A percentile compares a stretch with the other conserved stretches of the same genome.
Evolutionary conservation across 2,113 vertebrate genomes (phyloP).

Genomic region (Myiopsitta monachus): DNA sequence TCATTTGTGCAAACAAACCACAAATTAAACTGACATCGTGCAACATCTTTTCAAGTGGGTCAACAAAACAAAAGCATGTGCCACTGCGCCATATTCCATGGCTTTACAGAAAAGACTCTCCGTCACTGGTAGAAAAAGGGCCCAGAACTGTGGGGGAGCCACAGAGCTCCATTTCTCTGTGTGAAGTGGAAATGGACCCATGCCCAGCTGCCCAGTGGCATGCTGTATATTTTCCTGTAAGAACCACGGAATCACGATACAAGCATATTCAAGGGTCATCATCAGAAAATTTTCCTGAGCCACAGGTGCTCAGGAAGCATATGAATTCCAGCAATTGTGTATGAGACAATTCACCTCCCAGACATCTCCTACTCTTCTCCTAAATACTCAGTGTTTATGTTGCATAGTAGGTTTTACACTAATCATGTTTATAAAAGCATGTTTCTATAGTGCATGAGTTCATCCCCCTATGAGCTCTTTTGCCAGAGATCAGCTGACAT

Average conservation of each 20-base stretch:
- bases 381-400: background rate
- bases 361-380: background rate
- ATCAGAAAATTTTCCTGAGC: background rate
- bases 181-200: background rate
- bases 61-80: background rate
- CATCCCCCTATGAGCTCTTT: background rate
- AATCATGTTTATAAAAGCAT: background rate
- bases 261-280: background rate
- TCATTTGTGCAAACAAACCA: background rate
- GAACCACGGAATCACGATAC: accelerated
- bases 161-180: background rate
- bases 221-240: background rate
- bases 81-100: accelerated
- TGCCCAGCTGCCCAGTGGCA: background rate
- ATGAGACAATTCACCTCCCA: background rate
- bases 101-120: background rate
- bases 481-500: background rate
- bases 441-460: background rate
- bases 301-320: background rate
- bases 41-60: background rate
- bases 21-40: background rate
- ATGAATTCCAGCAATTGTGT: background rate
- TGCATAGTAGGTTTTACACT: background rate
- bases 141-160: background rate
- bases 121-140: background rate